phyloP scores from a whole-genome alignment of 2,888 invertebrate genomes.

The Protonemura montana region DNA sequence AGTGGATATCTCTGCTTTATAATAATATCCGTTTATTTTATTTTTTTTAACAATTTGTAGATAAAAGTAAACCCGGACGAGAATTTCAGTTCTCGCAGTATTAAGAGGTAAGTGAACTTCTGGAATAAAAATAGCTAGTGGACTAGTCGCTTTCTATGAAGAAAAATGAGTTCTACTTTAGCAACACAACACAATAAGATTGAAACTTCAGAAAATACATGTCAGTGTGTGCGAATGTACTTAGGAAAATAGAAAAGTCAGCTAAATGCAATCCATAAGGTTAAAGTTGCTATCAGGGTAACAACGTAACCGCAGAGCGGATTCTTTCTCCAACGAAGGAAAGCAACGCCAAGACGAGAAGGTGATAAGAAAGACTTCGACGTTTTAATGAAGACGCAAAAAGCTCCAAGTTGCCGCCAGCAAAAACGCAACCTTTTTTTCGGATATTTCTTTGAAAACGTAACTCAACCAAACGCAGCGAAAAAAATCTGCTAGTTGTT shows the following conservation, averaged over 20 bases:
- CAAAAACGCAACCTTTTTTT: not conserved
- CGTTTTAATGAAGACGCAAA: not conserved
- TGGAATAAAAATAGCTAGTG: not conserved
- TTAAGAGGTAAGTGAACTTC: not conserved
- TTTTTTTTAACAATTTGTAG: no score
- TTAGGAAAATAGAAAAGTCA: constrained; percentile 45
- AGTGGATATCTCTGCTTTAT: not conserved
- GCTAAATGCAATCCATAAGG: constrained; percentile 34
- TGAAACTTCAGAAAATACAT: constrained; percentile 34
- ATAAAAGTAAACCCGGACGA: no score
- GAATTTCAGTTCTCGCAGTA: no score
- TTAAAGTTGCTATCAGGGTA: not conserved
- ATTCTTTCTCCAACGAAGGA: not conserved
- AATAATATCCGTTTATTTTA: no score
- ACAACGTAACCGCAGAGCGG: not conserved
- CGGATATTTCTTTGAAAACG: not conserved
- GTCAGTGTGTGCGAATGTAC: constrained; percentile 35
- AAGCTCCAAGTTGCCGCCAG: not conserved
- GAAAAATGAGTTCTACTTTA: constrained; percentile 20
- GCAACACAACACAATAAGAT: constrained; percentile 32
- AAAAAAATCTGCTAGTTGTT: no score
- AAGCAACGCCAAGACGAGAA: not conserved
- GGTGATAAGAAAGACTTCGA: not conserved
- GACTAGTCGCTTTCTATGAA: not conserved
- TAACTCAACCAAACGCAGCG: not conserved